Base-by-base conservation (phyloP, 2,797 vertebrate genomes). In the Megalops cyprinoides region DNA sequence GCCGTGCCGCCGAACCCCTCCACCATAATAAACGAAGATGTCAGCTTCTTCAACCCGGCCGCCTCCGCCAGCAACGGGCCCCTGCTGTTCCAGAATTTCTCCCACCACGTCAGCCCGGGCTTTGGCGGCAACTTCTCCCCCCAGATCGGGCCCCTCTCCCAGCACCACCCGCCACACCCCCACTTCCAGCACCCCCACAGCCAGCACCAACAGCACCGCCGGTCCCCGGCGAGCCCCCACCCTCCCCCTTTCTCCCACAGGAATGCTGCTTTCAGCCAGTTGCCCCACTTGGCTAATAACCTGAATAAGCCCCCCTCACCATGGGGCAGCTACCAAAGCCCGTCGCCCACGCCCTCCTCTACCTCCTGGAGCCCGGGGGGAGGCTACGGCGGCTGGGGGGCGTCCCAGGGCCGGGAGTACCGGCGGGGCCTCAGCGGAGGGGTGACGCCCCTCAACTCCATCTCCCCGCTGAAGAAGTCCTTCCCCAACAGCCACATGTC, bases 271-370 rank as follows among this genome's bases (percentile, higher is more conserved):
- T 99, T 99, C 91, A 96, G 96, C 92, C 98, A 99, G 86, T 90
- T 99, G 87, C 96, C 98, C 92, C 98, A 99, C 89, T 94, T 99
- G 87, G 95, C 96, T 84, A 96, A 97, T 87, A 96, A 97, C 92
- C 96, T 98, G 85, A 98, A 92, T 93, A 99, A 99, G 88, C 96
- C 97, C 76, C 97, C 97, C 28, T 99, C 98, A 82, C 97, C 97
- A 0, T 99, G 98, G 98, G 98, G 96, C 91, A 99, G 95, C 94
- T 99, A 98, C 92, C 98, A 99, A 95, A 99, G 97, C 87, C 96
- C 97, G 31, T 97, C 95, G 71, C 96, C 98, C 77, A 98, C 96
- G 74, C 96, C 97, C 6, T 97, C 97, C 83, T 97, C 96, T 87
- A 94, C 93, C 77, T 99, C 98, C 37, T 99, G 98, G 98, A 99